Percentiles rank a stretch among this genome's conserved stretches.
phyloP scores from a whole-genome alignment of 2,113 vertebrate genomes.

The Cervus canadensis region DNA sequence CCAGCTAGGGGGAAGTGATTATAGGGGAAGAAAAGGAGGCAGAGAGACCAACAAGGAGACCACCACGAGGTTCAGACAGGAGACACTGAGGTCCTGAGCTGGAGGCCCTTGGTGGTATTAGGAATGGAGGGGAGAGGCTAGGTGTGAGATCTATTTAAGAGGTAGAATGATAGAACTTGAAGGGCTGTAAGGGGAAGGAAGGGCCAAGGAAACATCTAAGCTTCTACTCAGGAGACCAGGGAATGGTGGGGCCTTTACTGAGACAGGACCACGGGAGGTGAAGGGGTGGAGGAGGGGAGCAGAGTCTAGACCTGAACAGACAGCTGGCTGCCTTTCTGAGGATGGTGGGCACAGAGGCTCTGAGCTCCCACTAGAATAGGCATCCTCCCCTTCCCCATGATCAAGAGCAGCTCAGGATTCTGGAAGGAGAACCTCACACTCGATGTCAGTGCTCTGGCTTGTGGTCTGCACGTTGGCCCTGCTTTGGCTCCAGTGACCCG shows the following conservation, averaged over 20 bases:
- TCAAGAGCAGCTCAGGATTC: not conserved
- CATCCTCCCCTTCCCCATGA: not conserved
- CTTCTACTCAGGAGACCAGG: not conserved
- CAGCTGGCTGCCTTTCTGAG: not conserved
- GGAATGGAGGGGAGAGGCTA: not conserved
- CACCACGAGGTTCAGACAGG: not conserved
- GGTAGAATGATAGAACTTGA: not conserved
- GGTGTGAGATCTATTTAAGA: not conserved
- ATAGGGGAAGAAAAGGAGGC: not conserved
- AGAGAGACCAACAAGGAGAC: not conserved
- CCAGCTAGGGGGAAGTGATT: not conserved
- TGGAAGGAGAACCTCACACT: not conserved
- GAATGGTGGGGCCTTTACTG: not conserved
- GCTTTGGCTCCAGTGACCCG: constrained; percentile 30
- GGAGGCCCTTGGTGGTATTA: not conserved
- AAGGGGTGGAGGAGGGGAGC: too few relatives aligned
- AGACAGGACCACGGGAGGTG: not conserved
- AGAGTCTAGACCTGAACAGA: not conserved
- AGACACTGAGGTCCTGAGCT: not conserved
- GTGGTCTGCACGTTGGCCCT: not conserved
- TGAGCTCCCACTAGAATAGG: not conserved
- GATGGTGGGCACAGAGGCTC: not conserved
- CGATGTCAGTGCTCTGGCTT: not conserved
- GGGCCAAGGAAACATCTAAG: not conserved
- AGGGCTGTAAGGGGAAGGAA: not conserved